Conservation (phyloP, 2,113 vertebrate genomes). For the Menura novaehollandiae region DNA sequence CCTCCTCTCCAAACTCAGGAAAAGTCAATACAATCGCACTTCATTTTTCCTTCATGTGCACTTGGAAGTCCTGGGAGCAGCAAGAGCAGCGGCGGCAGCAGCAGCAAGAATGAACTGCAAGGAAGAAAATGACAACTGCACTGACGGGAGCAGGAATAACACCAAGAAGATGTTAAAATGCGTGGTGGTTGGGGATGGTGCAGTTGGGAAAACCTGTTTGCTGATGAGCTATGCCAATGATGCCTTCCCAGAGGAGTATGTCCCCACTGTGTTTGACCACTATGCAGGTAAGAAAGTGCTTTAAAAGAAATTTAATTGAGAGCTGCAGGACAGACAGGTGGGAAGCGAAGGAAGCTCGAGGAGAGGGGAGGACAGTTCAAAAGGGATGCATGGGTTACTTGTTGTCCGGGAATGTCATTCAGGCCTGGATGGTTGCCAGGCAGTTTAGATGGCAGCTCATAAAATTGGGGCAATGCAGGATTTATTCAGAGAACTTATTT, state of each 20-base stretch:
- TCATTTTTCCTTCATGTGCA: conserved; percentile 53
- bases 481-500: conserved; percentile 10
- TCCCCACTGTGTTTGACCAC: conserved; percentile 83
- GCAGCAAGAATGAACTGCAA: conserved; percentile 68
- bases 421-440: conserved; percentile 16
- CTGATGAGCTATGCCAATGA: conserved; percentile 85
- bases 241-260: conserved; percentile 81
- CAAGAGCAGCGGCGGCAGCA: background rate
- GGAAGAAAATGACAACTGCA: conserved; percentile 49
- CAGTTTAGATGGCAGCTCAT: conserved; percentile 5
- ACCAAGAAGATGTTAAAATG: conserved; percentile 81
- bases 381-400: background rate
- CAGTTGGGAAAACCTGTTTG: conserved; percentile 81
- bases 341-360: background rate
- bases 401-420: background rate
- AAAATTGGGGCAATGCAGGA: background rate
- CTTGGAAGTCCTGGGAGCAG: conserved; percentile 37
- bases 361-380: background rate
- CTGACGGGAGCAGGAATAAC: conserved; percentile 27
- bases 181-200: conserved; percentile 82
- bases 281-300: conserved; percentile 77
- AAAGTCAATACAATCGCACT: conserved; percentile 46
- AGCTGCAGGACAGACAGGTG: background rate
- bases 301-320: background rate
- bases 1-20: background rate